Base-by-base conservation (phyloP, 2,888 invertebrate species). In the Coleophora deauratella region DNA sequence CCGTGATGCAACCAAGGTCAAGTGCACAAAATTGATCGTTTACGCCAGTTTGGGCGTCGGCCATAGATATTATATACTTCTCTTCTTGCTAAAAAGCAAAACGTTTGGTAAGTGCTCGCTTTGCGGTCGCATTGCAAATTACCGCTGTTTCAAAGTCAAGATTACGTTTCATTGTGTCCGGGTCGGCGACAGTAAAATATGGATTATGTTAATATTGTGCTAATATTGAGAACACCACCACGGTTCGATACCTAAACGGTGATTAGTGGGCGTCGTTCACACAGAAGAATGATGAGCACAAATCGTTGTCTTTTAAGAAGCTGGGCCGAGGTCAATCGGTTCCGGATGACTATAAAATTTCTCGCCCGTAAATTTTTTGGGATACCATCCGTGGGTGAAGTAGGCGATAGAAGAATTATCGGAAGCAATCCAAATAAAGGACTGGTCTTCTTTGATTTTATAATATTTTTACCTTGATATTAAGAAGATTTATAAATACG, bases 1-100 rank as follows among this genome's bases (percentile, higher is more conserved):
- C 43, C 43, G 43, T 66, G 62, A 72, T 59, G 65, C 70, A 66
- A 72, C 53, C 66, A 74, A 74, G 72, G 69, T 73, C 74, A 74
- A 74, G 71, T 65, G 64, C 66, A 65, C 54, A 46, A 55, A 66
- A 68, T 63, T 56, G 59, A 67, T 73, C 66, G 57, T 52, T 49
- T 51, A 56, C 57, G 53, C 52, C 47, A 54, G 50, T 48, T 55
- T 44, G 47, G 57, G 55, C 57, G 48, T 50, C 52, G 47, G 47
- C 21, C 21, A 6, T 21, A 21, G 21, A 21, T 21, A 21, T 6
- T 21, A 21, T 21, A n/a, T n/a, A n/a, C n/a, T 21, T 3, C 21
- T 3, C 21, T 21, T 21, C 21, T 21, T 21, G 21, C 6, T 21
- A 4, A 6, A 21, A 21, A 21, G 6, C 21, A 21, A 21, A 21